Base-by-base conservation (phyloP, 2,113 vertebrate species). In the Apus apus region DNA sequence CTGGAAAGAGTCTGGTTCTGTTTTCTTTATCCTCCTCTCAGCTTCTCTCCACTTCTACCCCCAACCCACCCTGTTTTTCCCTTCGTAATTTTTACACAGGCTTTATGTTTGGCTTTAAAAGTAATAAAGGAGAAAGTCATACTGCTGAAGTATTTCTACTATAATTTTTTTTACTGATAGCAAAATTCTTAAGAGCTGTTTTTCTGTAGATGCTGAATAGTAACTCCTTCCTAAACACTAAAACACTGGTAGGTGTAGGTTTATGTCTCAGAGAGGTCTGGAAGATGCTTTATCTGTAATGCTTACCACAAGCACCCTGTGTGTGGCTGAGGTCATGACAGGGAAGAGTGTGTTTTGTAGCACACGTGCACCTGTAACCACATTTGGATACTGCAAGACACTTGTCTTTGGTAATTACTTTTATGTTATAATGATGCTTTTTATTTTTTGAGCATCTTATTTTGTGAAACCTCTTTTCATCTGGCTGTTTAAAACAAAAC, bases 381-480 rank as follows among this genome's bases (percentile, higher is more conserved):
- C 22, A 9, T 27, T 40, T 79, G 67, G 19, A 74, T 88, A 89
- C 38, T 6, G 5, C 62, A 87, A 65, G 50, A 36, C 7, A 8
- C 19, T 90, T 0, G 3, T 65, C 16, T 70, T 73, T 1, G 0
- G 18, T 34, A 6, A 20, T 48, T 46, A 36, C 13, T 88, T 89
- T 45, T 67, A 36, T 43, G 14, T 48, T 84, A 18, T n/a, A 71
- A 70, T 45, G 13, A 6, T 38, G 27, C 2, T 57, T 81, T 67
- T 56, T 0, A 6, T 7, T 83, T 80, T 56, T 84, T 9, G 4
- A 54, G 22, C 58, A 84, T 22, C 22, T 56, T 51, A 51, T 36
- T 70, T 86, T 86, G 58, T 9, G 38, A 83, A 84, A 13, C 6
- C 22, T 73, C 43, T 56, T 70, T 93, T 60, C 9, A 89, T 73